phyloP scores from a whole-genome alignment of 92 coral and sea anemone genomes.

The Epizoanthus stellaris region DNA sequence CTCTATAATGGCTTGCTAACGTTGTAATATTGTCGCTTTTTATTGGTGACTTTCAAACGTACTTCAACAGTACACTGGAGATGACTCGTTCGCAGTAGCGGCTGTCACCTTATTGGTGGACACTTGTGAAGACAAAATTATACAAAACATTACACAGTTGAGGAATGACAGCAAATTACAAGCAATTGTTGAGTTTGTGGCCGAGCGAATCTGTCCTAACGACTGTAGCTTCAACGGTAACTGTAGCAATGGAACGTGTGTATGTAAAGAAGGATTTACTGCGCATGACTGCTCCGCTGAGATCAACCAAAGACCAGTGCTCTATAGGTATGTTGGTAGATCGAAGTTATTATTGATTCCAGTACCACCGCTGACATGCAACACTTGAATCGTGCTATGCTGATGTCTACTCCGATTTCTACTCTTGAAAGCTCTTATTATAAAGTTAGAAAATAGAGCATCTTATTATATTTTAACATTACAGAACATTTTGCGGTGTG shows the following conservation, averaged over 20 bases:
- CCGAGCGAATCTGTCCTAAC: conserved; percentile 29
- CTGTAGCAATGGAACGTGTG: conserved; percentile 44
- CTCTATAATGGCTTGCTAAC: too few species aligned
- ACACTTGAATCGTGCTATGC: neutral
- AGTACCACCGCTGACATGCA: neutral
- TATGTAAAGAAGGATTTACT: conserved; percentile 40
- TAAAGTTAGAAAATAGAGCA: too few species aligned
- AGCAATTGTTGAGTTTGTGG: neutral
- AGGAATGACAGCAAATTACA: neutral
- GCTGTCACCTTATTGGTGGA: neutral
- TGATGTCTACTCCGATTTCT: too few species aligned
- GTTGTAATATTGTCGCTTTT: too few species aligned
- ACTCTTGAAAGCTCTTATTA: too few species aligned
- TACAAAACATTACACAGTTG: neutral
- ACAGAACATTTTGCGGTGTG: too few species aligned
- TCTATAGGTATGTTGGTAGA: neutral
- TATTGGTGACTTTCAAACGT: too few species aligned
- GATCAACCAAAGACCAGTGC: conserved; percentile 9
- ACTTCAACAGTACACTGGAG: neutral
- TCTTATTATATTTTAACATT: too few species aligned
- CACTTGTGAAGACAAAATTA: conserved; percentile 1
- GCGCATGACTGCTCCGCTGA: conserved; percentile 45
- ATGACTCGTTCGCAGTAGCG: neutral
- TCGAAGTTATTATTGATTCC: too few species aligned
- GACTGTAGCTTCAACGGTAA: conserved; percentile 45